Conservation (phyloP, 2,888 invertebrate genomes). For the Argyresthia albistria region DNA sequence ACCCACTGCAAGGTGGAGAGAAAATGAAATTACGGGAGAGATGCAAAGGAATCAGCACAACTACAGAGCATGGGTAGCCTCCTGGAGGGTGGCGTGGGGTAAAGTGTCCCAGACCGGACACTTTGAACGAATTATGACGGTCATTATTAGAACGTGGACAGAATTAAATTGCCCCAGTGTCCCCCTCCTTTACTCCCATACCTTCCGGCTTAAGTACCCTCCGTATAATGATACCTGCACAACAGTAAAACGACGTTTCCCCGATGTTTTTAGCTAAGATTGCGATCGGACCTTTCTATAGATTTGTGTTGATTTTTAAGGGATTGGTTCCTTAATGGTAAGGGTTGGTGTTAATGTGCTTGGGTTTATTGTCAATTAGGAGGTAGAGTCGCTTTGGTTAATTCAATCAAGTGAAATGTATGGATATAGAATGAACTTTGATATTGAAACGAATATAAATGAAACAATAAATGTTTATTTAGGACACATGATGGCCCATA, state of each 20-base stretch:
- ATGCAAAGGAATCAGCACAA: slow-evolving; percentile 62
- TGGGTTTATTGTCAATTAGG: background rate
- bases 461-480: too few relatives aligned
- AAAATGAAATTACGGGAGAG: slow-evolving; percentile 67
- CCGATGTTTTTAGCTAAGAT: background rate
- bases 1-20: slow-evolving; percentile 59
- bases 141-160: slow-evolving; percentile 76
- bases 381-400: too few relatives aligned
- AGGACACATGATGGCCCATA: too few relatives aligned
- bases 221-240: slow-evolving; percentile 68
- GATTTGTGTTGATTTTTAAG: background rate
- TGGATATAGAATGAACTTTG: too few relatives aligned
- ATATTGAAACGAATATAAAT: too few relatives aligned
- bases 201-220: slow-evolving; percentile 62
- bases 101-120: slow-evolving; percentile 72
- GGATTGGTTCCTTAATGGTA: background rate
- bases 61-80: slow-evolving; percentile 20
- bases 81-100: slow-evolving; percentile 31
- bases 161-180: slow-evolving; percentile 73
- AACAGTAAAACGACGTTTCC: slow-evolving; percentile 26
- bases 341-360: background rate
- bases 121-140: slow-evolving; percentile 76
- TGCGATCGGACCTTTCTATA: background rate
- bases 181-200: slow-evolving; percentile 20
- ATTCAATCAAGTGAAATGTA: too few relatives aligned